A percentile compares a stretch with the other conserved stretches of the same genome.
These are phyloP conservation scores for Lagothrix lagotricha DNA, from an alignment of 2,797 vertebrate species.

Conservation along the genomic window DNA sequence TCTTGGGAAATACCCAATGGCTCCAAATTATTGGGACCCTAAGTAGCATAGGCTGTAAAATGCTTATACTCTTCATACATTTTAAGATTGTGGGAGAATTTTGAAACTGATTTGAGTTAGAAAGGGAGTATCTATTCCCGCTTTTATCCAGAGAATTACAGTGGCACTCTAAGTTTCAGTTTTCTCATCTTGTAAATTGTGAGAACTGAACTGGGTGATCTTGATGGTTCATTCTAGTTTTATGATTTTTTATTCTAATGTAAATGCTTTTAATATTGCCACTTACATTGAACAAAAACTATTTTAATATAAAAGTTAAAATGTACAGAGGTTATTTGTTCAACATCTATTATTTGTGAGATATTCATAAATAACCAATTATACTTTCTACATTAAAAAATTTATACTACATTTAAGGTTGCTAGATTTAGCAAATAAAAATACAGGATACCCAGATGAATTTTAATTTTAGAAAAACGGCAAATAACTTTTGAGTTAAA, in stretches of 20 bases:
- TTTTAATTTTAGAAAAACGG: background rate
- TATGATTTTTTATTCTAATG: background rate
- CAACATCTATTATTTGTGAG: background rate
- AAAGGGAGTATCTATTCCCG: background rate
- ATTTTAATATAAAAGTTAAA: background rate
- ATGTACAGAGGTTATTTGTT: background rate
- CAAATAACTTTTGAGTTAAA: background rate
- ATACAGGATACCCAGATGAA: background rate
- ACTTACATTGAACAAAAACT: background rate
- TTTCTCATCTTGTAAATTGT: background rate
- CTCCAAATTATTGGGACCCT: background rate
- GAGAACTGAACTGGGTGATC: background rate
- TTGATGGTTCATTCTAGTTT: background rate
- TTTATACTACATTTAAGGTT: background rate
- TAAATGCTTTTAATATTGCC: background rate
- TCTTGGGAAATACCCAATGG: background rate
- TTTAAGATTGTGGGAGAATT: background rate
- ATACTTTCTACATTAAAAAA: background rate
- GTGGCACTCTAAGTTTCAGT: background rate
- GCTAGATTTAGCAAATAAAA: background rate
- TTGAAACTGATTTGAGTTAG: background rate
- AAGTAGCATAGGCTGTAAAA: background rate
- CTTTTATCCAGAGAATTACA: background rate
- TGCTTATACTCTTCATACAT: background rate
- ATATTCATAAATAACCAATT: background rate